These are phyloP conservation scores for Diceros bicornis DNA, from an alignment of 2,797 vertebrate genomes.

Conservation along the genomic window DNA sequence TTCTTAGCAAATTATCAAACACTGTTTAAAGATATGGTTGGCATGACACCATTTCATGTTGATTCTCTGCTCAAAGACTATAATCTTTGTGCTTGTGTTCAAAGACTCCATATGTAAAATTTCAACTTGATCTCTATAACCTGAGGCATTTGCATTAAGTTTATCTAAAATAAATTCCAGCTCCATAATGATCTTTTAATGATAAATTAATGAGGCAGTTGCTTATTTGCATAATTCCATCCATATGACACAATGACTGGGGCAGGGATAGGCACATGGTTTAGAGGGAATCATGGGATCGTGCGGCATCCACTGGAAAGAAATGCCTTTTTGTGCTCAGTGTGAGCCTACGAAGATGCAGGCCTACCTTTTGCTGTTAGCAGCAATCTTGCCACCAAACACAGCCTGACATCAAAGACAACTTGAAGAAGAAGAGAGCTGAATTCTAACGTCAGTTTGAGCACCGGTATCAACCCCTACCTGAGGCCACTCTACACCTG, in stretches of 20 bases:
- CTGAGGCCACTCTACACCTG: neutral
- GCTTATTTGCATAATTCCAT: neutral
- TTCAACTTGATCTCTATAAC: neutral
- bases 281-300: neutral
- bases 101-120: neutral
- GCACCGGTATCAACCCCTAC: neutral
- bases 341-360: neutral
- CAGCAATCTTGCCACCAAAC: neutral
- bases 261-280: neutral
- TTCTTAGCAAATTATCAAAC: neutral
- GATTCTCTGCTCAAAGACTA: neutral
- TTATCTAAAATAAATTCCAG: constrained; percentile 22
- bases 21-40: neutral
- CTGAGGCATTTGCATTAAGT: neutral
- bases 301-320: neutral
- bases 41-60: neutral
- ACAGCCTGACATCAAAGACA: neutral
- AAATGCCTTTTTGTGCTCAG: neutral
- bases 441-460: neutral
- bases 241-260: neutral
- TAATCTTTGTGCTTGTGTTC: neutral
- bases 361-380: neutral
- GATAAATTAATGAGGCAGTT: neutral
- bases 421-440: neutral
- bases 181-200: neutral